Base-by-base conservation (phyloP, 2,888 invertebrate species). In the Norana najaformis region DNA sequence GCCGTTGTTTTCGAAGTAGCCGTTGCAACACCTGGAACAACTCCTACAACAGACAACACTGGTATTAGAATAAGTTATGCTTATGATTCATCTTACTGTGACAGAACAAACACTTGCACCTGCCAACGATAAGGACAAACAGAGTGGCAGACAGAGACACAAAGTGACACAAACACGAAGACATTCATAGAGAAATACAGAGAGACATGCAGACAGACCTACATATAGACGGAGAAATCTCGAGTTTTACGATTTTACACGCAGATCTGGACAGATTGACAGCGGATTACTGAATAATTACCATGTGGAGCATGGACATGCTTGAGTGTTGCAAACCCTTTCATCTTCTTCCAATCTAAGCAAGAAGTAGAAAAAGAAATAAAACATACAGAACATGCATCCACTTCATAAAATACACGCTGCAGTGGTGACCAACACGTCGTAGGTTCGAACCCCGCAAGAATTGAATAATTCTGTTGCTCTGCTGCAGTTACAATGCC, bases 1-100 rank as follows among this genome's bases (percentile, higher is more conserved):
- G 85, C 85, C 85, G 85, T 8, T 36, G 16, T 4, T 85, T 36
- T 85, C 85, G 85, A 35, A 85, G 85, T 36, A 85, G 37, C 85
- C 85, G 37, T 6, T 36, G 85, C 85, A 85, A 36, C 85, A 85
- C 37, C 85, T 85, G 6, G 85, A 85, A 85, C 85, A 85, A 23
- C 85, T 37, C 85, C 85, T 85, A 69, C 69, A 69, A 69, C 69
- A n/a, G 69, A 69, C 69, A 69, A 69, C 69, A 69, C n/a, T n/a
- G n/a, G 69, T n/a, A 69, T n/a, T 69, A 69, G 11, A n/a, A n/a
- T 69, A 69, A n/a, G 30, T 69, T 2, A 30, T 69, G 14, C 20
- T 11, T 69, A 69, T 69, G 13, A n/a, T 30, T 69, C n/a, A 2
- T n/a, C 69, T 69, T 69, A 69, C 69, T 69, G 30, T 69, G n/a